Percentiles rank a stretch among this genome's conserved stretches.
Conservation (phyloP, 2,113 vertebrate genomes). For the Hippocampus comes region DNA sequence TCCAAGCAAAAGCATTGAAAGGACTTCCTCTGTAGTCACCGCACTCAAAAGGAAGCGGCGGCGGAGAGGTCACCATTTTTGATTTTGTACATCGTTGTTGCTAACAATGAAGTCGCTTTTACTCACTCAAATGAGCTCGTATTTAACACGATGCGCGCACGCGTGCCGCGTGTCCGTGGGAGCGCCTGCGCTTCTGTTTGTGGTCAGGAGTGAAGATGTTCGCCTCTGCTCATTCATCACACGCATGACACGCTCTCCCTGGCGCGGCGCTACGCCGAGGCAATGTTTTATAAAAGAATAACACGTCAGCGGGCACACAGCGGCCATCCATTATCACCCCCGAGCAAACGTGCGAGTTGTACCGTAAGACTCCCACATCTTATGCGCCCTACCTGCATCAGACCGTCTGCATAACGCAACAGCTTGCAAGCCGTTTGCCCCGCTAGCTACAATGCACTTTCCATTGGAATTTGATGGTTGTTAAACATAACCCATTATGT, state of each 20-base stretch:
- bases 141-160: constrained; percentile 27
- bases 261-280: constrained; percentile 66
- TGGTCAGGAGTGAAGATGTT: constrained; percentile 80
- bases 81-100: constrained; percentile 42
- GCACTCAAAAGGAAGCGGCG: constrained; percentile 17
- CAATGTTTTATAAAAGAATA: constrained; percentile 80
- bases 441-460: not conserved
- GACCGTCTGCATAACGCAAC: constrained; percentile 31
- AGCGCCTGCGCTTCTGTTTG: constrained; percentile 48
- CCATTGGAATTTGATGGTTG: not conserved
- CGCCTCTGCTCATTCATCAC: constrained; percentile 76
- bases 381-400: constrained; percentile 12
- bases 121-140: constrained; percentile 41
- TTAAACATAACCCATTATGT: not conserved
- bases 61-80: constrained; percentile 30
- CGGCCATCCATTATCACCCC: constrained; percentile 72
- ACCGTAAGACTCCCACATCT: constrained; percentile 26
- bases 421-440: not conserved
- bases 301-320: constrained; percentile 69
- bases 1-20: constrained; percentile 16
- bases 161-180: constrained; percentile 30
- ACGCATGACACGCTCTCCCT: constrained; percentile 70
- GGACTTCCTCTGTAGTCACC: constrained; percentile 30
- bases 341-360: constrained; percentile 45
- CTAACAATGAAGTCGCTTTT: constrained; percentile 31